Evolutionary conservation across 2,888 invertebrate species (phyloP).

Genomic region (Allacma fusca): DNA sequence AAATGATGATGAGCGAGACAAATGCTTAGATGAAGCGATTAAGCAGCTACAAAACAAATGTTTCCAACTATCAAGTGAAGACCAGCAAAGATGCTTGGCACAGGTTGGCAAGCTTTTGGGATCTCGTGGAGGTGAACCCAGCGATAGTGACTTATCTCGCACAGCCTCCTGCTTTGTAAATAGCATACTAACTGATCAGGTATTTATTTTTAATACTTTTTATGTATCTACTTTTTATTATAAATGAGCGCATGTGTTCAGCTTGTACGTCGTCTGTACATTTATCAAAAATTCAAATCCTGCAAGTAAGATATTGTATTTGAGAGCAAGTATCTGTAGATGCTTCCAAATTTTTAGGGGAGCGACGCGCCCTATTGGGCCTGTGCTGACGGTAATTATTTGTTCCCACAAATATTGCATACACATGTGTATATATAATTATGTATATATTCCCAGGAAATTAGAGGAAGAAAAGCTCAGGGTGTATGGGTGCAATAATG

Average conservation of each 20-base stretch:
- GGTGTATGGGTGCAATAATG: no score
- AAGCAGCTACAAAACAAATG: neutral
- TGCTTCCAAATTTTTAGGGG: no score
- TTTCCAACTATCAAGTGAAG: neutral
- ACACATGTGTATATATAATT: no score
- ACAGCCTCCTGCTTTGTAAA: slow-evolving; percentile 10
- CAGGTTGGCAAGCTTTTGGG: neutral
- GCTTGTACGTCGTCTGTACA: no score
- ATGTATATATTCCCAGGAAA: no score
- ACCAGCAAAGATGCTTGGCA: neutral
- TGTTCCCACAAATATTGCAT: no score
- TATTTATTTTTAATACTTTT: neutral
- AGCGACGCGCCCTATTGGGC: no score
- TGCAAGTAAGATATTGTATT: no score
- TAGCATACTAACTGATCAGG: slow-evolving; percentile 23
- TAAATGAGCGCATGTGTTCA: neutral
- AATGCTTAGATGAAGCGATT: slow-evolving; percentile 20
- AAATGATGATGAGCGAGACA: slow-evolving; percentile 2
- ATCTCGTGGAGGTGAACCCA: neutral
- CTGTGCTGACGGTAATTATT: no score
- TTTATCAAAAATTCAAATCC: no score
- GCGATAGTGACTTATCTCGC: slow-evolving; percentile 16
- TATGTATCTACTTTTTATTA: neutral
- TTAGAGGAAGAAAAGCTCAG: no score
- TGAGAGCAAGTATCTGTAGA: no score